Base-by-base conservation (phyloP, 2,113 vertebrate genomes). In the Ceuthmochares aereus region DNA sequence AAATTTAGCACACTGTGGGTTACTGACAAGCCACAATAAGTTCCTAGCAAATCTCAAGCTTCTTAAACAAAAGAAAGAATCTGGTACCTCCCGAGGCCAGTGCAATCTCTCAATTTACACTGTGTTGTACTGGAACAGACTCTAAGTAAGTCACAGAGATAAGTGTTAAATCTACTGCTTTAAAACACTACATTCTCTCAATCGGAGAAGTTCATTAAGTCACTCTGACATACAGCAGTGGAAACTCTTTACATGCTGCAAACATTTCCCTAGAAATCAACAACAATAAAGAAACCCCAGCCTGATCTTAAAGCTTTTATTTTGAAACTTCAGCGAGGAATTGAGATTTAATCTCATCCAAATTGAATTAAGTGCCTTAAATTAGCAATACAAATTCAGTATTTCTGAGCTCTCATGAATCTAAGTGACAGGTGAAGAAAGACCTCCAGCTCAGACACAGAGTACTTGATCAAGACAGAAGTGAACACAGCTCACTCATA, bases 401-500 rank as follows among this genome's bases (percentile, higher is more conserved):
- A 79, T 87, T 76, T 66, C 68, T 69, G 22, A 55, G 47, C 59
- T 47, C n/a, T 90, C 96, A 92, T 66, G 81, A 84, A 95, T 90
- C 83, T 87, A 85, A 95, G 93, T 84, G 49, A 87, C 90, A 81
- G 69, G 40, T 89, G 32, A 51, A 85, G 87, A 95, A 95, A 94
- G 86, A 93, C 92, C 86, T 87, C 58, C n/a, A 58, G 83, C 88
- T 95, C 77, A 90, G 80, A 95, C 90, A 94, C 89, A 14, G 66
- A 87, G 62, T 3, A 86, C 93, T 92, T 67, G 43, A 93, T 94
- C 92, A 95, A 94, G 95, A 96, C 92, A 69, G 90, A 94, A 63
- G 68, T 91, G 95, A 97, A 97, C 93, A 93, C 95, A 90, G 95
- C 96, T 97, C 96, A 97, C 98, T 98, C 98, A 97, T 97, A 97